Evolutionary conservation across 2,113 vertebrate species (phyloP), one percentile per base, ranked within the genome.

Genomic region (Apaloderma vittatum): DNA sequence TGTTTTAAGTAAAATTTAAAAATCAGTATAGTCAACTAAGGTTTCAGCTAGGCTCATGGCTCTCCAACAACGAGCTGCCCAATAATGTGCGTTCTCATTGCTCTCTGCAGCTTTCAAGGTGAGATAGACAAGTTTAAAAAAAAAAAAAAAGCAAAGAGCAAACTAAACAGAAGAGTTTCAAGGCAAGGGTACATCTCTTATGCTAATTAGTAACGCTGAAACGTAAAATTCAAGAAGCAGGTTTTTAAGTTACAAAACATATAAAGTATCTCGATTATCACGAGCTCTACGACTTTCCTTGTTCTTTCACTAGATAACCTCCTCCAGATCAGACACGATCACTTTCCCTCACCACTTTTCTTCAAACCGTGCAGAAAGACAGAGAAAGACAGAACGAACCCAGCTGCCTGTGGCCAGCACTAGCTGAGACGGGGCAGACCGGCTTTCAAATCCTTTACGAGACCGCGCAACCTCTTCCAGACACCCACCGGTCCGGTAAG

Each of bases 401-500:
- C 21, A 79, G 32, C 51, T 32, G 61, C 57, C 87, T 3, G 10
- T 11, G 29, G 57, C 43, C 49, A 58, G n/a, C 29, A 5, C 17
- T 8, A 4, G 15, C 6, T 40, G 11, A 34, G 19, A 46, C 32
- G 1, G 8, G 13, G 23, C 30, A 46, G 13, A 12, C 12, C 32
- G 65, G 51, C 36, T 59, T 23, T 9, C 48, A 36, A 48, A 74
- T 6, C 26, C 27, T 6, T 19, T 13, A 11, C n/a, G 15, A 20
- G 18, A 40, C 2, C 37, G 34, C 0, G 4, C 11, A 7, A 15
- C 36, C 51, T 45, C n/a, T 19, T 24, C 43, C 36, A 45, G 59
- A 32, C n/a, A 23, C 46, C 7, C 16, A 37, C 8, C 17, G 4
- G 45, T 12, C 11, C 1, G 1, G 1, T 0, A 15, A 6, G 5